These are phyloP conservation scores for Corydoras sp. DNA, from an alignment of 2,113 vertebrate genomes.

Conservation along the genomic window DNA sequence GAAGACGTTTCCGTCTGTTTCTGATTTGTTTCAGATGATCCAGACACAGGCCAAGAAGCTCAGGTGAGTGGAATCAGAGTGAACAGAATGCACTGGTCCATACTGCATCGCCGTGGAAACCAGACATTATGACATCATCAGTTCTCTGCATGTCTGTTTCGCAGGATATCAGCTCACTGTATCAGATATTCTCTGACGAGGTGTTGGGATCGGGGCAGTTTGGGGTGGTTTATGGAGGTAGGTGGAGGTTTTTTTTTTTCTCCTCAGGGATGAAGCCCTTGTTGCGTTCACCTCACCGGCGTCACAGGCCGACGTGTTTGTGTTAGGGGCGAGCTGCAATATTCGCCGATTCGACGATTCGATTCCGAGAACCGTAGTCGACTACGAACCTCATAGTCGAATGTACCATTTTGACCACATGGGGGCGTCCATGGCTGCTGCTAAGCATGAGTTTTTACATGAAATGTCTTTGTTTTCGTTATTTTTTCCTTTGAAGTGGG, in stretches of 20 bases:
- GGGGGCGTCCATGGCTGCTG: no score
- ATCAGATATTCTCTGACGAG: slow-evolving; percentile 80
- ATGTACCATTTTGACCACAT: no score
- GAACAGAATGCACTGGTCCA: not conserved
- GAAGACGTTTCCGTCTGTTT: not conserved
- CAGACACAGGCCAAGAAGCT: slow-evolving; percentile 3
- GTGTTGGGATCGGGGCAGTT: slow-evolving; percentile 83
- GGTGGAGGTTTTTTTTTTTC: slow-evolving; percentile 16
- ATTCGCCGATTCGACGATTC: no score
- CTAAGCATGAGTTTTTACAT: no score
- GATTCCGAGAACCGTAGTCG: no score
- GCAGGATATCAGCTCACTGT: slow-evolving; percentile 74
- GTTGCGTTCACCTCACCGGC: no score
- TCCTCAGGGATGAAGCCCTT: slow-evolving; percentile 58
- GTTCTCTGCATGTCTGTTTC: slow-evolving; percentile 21
- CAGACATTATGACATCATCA: no score
- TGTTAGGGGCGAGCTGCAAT: no score
- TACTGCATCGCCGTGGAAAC: no score
- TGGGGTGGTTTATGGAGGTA: slow-evolving; percentile 79
- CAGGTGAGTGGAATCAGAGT: slow-evolving; percentile 45
- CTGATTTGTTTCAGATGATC: slow-evolving; percentile 44
- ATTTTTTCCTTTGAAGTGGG: no score
- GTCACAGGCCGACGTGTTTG: slow-evolving; percentile 1
- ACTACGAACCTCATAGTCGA: no score
- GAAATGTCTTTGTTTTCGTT: no score